These are phyloP conservation scores for Tragelaphus strepsiceros DNA, from an alignment of 2,113 vertebrate species.

Conservation along the genomic window DNA sequence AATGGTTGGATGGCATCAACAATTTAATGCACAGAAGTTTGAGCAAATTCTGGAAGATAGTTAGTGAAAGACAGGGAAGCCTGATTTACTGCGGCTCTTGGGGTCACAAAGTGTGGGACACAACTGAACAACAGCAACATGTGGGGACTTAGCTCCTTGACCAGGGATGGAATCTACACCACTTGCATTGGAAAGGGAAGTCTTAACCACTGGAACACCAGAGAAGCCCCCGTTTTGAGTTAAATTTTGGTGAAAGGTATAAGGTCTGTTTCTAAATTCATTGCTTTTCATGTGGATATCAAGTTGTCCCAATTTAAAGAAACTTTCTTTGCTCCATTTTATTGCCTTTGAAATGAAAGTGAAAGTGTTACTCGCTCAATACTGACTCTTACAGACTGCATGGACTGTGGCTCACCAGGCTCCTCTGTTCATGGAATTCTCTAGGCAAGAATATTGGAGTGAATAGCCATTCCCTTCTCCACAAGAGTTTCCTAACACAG, in stretches of 20 bases:
- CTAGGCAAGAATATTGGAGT: background rate
- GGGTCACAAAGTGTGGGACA: background rate
- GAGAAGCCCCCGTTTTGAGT: background rate
- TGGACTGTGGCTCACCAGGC: background rate
- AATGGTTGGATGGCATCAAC: background rate
- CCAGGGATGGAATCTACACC: background rate
- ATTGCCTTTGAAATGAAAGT: background rate
- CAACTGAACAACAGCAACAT: background rate
- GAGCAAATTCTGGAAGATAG: background rate
- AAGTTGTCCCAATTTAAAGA: background rate
- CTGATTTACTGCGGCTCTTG: background rate
- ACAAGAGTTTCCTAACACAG: background rate
- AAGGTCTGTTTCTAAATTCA: background rate
- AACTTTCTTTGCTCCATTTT: background rate
- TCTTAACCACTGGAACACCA: background rate
- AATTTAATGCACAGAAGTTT: background rate
- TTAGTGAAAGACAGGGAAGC: background rate
- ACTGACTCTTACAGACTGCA: background rate
- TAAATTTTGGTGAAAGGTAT: background rate
- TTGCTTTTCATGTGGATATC: background rate
- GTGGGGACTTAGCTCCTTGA: background rate
- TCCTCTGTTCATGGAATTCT: background rate
- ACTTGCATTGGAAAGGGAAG: background rate
- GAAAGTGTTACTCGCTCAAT: background rate
- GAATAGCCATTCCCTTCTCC: background rate